A percentile compares a stretch with the other conserved stretches of the same genome.
phyloP scores from a whole-genome alignment of 2,113 vertebrate genomes.

The Illadopsis cleaveri region DNA sequence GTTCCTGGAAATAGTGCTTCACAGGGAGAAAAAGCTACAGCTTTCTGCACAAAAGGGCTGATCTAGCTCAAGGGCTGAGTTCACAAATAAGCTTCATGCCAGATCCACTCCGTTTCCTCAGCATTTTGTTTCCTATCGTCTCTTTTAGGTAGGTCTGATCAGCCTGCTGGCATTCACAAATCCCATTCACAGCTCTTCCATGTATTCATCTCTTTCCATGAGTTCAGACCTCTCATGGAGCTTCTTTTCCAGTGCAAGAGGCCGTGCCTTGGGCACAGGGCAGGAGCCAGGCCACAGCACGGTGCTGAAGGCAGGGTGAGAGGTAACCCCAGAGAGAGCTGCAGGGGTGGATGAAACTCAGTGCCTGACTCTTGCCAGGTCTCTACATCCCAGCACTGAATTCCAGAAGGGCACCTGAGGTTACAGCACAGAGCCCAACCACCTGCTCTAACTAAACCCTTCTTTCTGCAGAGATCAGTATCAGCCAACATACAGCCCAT shows the following conservation, averaged over 20 bases:
- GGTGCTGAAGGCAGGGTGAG: neutral
- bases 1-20: neutral
- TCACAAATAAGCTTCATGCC: neutral
- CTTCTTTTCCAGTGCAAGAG: neutral
- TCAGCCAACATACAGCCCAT: neutral
- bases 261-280: neutral
- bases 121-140: neutral
- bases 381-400: neutral
- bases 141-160: neutral
- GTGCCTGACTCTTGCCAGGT: rapidly evolving
- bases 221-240: neutral
- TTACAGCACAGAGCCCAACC: neutral
- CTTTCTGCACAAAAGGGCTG: neutral
- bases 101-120: neutral
- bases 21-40: neutral
- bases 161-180: neutral
- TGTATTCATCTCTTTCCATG: neutral
- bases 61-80: neutral
- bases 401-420: neutral
- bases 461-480: neutral
- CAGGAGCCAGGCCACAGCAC: neutral
- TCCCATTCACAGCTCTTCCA: neutral
- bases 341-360: neutral
- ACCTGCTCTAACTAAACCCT: neutral
- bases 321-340: neutral